These are phyloP conservation scores for Lepilemur ruficaudatus DNA, from an alignment of 2,797 vertebrate species.

Conservation along the genomic window DNA sequence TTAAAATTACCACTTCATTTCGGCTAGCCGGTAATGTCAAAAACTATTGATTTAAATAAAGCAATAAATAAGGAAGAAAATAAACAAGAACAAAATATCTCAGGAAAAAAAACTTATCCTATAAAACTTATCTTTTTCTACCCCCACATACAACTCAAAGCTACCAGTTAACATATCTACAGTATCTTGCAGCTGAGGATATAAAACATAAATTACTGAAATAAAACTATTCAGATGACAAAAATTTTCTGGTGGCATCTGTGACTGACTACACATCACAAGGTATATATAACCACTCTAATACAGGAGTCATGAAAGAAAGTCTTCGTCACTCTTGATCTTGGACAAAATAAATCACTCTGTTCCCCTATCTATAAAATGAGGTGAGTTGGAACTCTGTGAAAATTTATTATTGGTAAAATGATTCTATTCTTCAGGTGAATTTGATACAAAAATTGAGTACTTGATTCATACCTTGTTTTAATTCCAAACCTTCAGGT, in stretches of 20 bases:
- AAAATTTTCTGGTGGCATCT: constrained; percentile 11
- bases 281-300: neutral
- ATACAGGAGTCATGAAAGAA: neutral
- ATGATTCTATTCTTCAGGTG: neutral
- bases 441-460: constrained; percentile 39
- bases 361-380: constrained; percentile 15
- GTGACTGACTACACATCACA: neutral
- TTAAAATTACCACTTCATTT: constrained; percentile 36
- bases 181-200: neutral
- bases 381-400: neutral
- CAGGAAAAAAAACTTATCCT: neutral
- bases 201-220: neutral
- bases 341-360: neutral
- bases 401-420: constrained; percentile 51
- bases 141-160: neutral
- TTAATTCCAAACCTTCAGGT: constrained; percentile 87
- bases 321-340: neutral
- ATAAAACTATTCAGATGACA: constrained; percentile 5
- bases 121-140: neutral
- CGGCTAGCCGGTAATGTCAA: neutral
- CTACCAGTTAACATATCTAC: neutral
- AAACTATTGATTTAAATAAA: constrained; percentile 24
- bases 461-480: constrained; percentile 88
- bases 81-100: neutral
- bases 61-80: constrained; percentile 18